Base-by-base conservation (phyloP, 2,888 invertebrate species). In the Darwinula stevensoni region DNA sequence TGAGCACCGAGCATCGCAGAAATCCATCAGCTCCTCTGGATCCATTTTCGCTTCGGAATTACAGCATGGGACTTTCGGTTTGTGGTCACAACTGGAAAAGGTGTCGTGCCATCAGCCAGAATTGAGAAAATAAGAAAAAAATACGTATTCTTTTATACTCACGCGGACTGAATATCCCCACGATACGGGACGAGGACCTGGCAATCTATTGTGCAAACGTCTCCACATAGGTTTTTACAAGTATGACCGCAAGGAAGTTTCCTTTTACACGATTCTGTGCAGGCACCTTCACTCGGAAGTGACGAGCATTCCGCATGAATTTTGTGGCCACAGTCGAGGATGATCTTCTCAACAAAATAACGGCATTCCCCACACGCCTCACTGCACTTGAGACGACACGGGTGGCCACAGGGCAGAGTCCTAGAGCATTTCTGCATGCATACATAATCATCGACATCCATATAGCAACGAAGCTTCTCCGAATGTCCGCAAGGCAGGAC, bases 351-450 rank as follows among this genome's bases (percentile, higher is more conserved):
- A 4, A 63, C 44, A 2, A 39, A 38, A 2, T 50, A 49, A 16
- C 32, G 42, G 42, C 65, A 65, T 1, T 51, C 51, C 2, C 45
- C 41, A 41, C 62, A 62, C 3, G 43, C 39, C 14, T 46, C 39
- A 15, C 44, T 49, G 41, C 67, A 67, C 26, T 40, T 42, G 36
- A 58, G 49, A 0, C 50, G 51, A 38, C 64, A 64, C 2, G 42
- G 41, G 41, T 67, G 66, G 42, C 47, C 14, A 51, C 46, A 34
- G 51, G 53, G 40, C 58, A 67, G 39, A 12, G 31, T n/a, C n/a
- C n/a, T n/a, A n/a, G 9, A 22, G n/a, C 6, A 6, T n/a, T 22
- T n/a, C n/a, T 22, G 6, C n/a, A 9, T 22, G 22, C 22, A 22
- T 22, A 9, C 22, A n/a, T 9, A 6, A 6, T 22, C 9, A 22